Evolutionary conservation across 2,113 vertebrate genomes (phyloP), one percentile per base, ranked within the genome.

Genomic region (Datnioides undecimradiatus): DNA sequence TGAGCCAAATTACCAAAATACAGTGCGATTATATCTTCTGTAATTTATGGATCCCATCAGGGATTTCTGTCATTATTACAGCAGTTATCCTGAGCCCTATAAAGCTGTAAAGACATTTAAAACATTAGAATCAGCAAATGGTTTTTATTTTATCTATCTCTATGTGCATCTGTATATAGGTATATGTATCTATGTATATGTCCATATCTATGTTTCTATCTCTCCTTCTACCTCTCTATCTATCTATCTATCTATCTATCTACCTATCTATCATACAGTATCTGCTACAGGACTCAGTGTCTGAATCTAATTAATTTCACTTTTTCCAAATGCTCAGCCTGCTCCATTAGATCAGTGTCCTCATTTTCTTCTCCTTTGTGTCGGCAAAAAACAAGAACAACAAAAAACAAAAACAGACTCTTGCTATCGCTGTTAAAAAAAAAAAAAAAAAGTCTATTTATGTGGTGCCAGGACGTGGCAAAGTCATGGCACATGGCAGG

Each of bases 31-130:
- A 59, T 43, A 17, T 31, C 57, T 69, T 67, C 45, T 76, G 59
- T 68, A 78, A 84, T 86, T 84, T 65, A 66, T 52, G 57, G 29
- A 71, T 59, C 55, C 49, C 63, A 76, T 48, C 36, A 52, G 76
- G 40, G 57, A 59, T 43, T 66, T 72, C 31, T 51, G 51, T 41
- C 41, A 69, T 76, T 7, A 74, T 58, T 49, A 70, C 63, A 60
- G 62, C 11, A 3, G 27, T 75, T 55, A 69, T 51, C 38, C 66
- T 11, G 3, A 13, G 54, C 27, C 43, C 8, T 3, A 41, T 33
- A 41, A 52, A 34, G 48, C 67, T 2, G 62, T 25, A 25, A 25
- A 48, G 54, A 41, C 36, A 46, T 12, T 52, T 23, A 11, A 68
- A 52, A 36, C 58, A 55, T 49, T 57, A 58, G 21, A 57, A 49